Evolutionary conservation across 2,113 vertebrate species (phyloP).

Genomic region (Melanotaenia duboulayi): DNA sequence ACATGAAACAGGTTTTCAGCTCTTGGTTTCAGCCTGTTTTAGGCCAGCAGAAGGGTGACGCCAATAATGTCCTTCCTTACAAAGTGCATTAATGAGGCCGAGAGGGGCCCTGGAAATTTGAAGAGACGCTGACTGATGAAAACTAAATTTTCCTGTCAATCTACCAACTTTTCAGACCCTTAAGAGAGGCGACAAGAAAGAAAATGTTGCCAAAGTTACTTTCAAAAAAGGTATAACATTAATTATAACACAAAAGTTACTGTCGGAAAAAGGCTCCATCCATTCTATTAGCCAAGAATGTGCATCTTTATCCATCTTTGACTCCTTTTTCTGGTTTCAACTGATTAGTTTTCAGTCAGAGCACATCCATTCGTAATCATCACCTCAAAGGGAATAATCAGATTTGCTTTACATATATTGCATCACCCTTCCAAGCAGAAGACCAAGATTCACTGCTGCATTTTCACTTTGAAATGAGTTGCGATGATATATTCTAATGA

Average conservation of each 20-base stretch:
- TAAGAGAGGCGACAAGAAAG: conserved; percentile 26
- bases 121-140: conserved; percentile 51
- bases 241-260: conserved; percentile 5
- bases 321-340: neutral
- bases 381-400: conserved; percentile 54
- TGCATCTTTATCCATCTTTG: neutral
- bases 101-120: conserved; percentile 34
- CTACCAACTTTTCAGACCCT: conserved; percentile 32
- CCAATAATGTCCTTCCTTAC: conserved; percentile 39
- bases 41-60: conserved; percentile 48
- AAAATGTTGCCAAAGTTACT: neutral
- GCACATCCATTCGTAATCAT: conserved; percentile 2
- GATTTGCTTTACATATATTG: conserved; percentile 45
- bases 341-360: conserved; percentile 14
- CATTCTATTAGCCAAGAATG: neutral
- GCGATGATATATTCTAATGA: conserved; percentile 56
- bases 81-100: conserved; percentile 54
- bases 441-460: conserved; percentile 28
- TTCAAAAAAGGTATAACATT: conserved; percentile 4
- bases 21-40: neutral
- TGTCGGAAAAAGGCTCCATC: neutral
- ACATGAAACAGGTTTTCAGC: conserved; percentile 16
- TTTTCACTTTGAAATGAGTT: conserved; percentile 54
- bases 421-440: conserved; percentile 37
- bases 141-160: conserved; percentile 20